phyloP scores from a whole-genome alignment of 2,113 vertebrate species.

The Cinclus cinclus region DNA sequence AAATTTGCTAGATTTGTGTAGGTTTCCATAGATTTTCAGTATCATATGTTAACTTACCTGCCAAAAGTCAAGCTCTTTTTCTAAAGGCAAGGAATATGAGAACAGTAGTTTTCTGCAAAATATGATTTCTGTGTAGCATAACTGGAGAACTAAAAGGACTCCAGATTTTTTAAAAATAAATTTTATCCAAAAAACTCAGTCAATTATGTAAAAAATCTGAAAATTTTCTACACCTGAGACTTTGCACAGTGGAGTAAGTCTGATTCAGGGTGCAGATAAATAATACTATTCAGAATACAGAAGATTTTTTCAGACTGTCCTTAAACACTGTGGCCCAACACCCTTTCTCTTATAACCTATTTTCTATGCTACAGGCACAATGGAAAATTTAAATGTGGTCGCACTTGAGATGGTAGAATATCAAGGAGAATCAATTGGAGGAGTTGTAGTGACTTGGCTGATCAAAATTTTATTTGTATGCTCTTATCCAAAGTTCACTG shows the following conservation, averaged over 20 bases:
- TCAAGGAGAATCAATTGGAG: not conserved
- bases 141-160: not conserved
- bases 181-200: not conserved
- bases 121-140: not conserved
- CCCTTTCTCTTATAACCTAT: not conserved
- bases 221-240: not conserved
- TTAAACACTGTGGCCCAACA: not conserved
- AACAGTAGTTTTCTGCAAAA: not conserved
- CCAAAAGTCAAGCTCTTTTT: not conserved
- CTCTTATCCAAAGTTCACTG: not conserved
- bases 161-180: not conserved
- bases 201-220: not conserved
- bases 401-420: not conserved
- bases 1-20: not conserved
- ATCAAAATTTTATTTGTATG: conserved; percentile 16
- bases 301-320: not conserved
- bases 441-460: not conserved
- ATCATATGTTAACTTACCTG: not conserved
- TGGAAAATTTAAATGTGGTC: not conserved
- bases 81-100: not conserved
- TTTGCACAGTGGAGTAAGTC: not conserved
- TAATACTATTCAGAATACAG: not conserved
- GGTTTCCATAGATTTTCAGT: not conserved
- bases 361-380: not conserved
- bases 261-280: not conserved